These are phyloP conservation scores for Rhamphomyia laevipes DNA, from an alignment of 2,888 invertebrate species.

Conservation along the genomic window DNA sequence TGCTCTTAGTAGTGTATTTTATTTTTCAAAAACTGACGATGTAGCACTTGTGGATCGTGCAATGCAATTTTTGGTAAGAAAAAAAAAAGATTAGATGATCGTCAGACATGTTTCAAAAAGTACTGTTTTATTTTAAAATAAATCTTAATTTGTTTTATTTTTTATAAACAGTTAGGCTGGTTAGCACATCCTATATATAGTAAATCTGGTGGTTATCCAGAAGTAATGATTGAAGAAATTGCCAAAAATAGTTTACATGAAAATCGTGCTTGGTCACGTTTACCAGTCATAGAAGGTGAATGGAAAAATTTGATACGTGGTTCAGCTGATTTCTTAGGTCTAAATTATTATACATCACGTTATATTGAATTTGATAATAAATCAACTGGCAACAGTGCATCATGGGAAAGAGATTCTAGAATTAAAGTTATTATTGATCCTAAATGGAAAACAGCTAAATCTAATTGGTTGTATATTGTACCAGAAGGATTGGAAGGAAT, in stretches of 20 bases:
- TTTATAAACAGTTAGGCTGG: constrained; percentile 28
- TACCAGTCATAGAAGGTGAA: constrained; percentile 16
- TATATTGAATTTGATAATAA: constrained; percentile 16
- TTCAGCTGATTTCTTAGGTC: constrained; percentile 26
- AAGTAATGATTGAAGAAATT: constrained; percentile 25
- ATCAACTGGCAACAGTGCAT: constrained; percentile 33
- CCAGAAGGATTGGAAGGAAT: constrained; percentile 24
- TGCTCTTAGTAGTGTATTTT: constrained; percentile 22
- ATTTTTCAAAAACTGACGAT: constrained; percentile 19
- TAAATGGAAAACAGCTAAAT: constrained; percentile 24
- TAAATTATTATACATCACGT: constrained; percentile 27
- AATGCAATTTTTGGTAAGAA: constrained; percentile 22
- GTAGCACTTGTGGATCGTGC: constrained; percentile 19
- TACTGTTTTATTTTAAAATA: background rate
- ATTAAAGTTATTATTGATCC: constrained; percentile 19
- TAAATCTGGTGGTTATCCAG: constrained; percentile 27
- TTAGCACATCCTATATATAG: constrained; percentile 29
- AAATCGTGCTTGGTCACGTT: constrained; percentile 24
- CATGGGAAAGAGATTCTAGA: constrained; percentile 40
- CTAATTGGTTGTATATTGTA: constrained; percentile 25
- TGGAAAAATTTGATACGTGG: constrained; percentile 20
- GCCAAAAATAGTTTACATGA: constrained; percentile 26
- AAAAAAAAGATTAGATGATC: background rate
- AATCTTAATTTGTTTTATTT: background rate
- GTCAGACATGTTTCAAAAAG: background rate